Conservation (phyloP, 2,888 invertebrate genomes). For the Drosophila conformis region DNA sequence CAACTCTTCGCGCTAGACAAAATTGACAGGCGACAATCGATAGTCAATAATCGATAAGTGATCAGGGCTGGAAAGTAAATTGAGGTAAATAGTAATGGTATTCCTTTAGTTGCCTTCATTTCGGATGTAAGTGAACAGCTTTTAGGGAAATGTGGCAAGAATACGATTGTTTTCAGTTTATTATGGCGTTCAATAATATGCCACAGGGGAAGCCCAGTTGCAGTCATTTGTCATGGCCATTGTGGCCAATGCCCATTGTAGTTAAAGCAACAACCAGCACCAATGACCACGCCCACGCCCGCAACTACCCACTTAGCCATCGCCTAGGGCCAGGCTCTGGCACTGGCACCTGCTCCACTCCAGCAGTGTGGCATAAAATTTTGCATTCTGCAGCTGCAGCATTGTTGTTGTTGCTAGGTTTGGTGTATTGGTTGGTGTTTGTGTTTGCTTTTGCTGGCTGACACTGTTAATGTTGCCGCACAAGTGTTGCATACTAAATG, state of each 20-base stretch:
- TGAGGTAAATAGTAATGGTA: too few species aligned
- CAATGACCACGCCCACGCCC: conserved; percentile 21
- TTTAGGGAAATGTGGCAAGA: not conserved
- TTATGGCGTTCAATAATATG: not conserved
- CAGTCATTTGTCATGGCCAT: not conserved
- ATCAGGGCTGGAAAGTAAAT: too few species aligned
- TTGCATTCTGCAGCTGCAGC: conserved; percentile 15
- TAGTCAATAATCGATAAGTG: too few species aligned
- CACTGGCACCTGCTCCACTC: not conserved
- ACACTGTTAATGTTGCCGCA: conserved; percentile 68
- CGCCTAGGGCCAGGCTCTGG: not conserved
- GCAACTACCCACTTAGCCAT: not conserved
- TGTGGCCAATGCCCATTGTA: not conserved
- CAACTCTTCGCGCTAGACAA: too few species aligned
- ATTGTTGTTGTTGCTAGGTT: conserved; percentile 8
- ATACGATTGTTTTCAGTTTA: not conserved
- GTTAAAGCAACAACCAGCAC: conserved; percentile 7
- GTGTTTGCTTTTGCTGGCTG: conserved; percentile 42
- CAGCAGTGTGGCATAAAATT: not conserved
- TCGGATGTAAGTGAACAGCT: not conserved
- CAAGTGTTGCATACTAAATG: conserved; percentile 71
- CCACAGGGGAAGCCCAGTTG: not conserved
- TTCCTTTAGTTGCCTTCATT: too few species aligned
- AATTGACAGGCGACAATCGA: too few species aligned
- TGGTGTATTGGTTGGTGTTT: conserved; percentile 28